Percentiles rank a stretch among this genome's conserved stretches.
Conservation (phyloP, 2,888 invertebrate species). For the Automeris io region DNA sequence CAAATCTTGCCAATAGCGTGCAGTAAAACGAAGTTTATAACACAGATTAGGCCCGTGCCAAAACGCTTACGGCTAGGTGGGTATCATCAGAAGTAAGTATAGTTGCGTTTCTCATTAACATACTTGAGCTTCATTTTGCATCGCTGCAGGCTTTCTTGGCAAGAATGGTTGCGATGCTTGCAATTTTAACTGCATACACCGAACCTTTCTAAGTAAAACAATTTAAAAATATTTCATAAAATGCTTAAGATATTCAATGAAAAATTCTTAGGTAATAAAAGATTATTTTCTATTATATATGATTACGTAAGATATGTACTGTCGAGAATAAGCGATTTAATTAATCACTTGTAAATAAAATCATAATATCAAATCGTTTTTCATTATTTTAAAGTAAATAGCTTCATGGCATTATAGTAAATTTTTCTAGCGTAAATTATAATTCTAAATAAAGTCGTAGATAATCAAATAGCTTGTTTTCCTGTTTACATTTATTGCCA, state of each 20-base stretch:
- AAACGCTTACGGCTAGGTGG: slow-evolving; percentile 24
- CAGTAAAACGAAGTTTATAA: slow-evolving; percentile 31
- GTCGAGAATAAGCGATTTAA: too few species aligned
- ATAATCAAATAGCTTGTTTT: too few species aligned
- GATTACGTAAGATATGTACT: background rate
- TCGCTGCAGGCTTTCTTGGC: background rate
- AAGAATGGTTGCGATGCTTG: slow-evolving; percentile 4
- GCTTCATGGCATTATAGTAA: background rate
- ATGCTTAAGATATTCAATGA: background rate
- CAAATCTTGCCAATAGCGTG: slow-evolving; percentile 30
- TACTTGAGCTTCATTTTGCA: slow-evolving; percentile 4
- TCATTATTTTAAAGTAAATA: background rate
- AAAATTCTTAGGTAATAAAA: background rate
- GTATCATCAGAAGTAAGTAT: slow-evolving; percentile 16
- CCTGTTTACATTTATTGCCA: too few species aligned
- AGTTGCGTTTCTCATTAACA: slow-evolving; percentile 5
- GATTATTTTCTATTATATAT: background rate
- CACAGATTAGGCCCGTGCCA: slow-evolving; percentile 35
- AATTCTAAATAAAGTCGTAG: too few species aligned
- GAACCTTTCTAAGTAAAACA: background rate
- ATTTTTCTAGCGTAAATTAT: too few species aligned
- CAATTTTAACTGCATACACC: slow-evolving; percentile 2
- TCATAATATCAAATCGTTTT: too few species aligned
- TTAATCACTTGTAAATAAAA: too few species aligned
- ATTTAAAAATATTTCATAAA: background rate